Evolutionary conservation across 2,888 invertebrate species (phyloP), one percentile per base, ranked within the genome.

Genomic region (Agrochola circellaris): DNA sequence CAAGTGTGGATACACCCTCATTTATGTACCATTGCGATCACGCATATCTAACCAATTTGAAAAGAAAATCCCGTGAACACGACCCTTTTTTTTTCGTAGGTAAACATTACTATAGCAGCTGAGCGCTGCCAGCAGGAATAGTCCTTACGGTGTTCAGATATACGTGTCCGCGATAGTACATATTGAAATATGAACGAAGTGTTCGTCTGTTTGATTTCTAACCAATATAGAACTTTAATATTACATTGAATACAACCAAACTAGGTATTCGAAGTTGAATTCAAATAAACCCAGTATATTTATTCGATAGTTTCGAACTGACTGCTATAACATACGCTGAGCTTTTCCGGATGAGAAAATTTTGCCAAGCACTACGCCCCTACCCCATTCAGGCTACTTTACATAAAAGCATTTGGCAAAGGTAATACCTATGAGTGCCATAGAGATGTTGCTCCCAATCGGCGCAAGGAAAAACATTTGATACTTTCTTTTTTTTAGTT

Each of bases 341-440:
- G 74, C 86, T 84, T 73, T 85, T 54, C 56, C 64, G 73, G 79
- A 86, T 86, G 72, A 82, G 86, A 82, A 84, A 73, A 86, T 86
- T 82, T 83, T n/a, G 75, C 75, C 75, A 82, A 86, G 79, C 66
- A 83, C 62, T 85, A 74, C 73, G 70, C 70, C 48, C 51, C 76
- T 83, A 69, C 45, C 71, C 85, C 42, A 62, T 82, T 85, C 78
- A 61, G 60, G 69, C 83, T 78, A 84, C 84, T 84, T 84, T 75
- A 86, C 84, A 86, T 86, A 84, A 86, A 79, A 84, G 75, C 74
- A 86, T 84, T 86, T 79, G 72, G 86, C 74, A 84, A 86, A 83
- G 75, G 84, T 86, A 86, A 83, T 86, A 79, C 71, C 74, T 70
- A 82, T 62, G 70, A 84, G 87, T 80, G 74, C 80, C 34, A 72